Base-by-base conservation (phyloP, 2,113 vertebrate genomes). In the Camelus bactrianus region DNA sequence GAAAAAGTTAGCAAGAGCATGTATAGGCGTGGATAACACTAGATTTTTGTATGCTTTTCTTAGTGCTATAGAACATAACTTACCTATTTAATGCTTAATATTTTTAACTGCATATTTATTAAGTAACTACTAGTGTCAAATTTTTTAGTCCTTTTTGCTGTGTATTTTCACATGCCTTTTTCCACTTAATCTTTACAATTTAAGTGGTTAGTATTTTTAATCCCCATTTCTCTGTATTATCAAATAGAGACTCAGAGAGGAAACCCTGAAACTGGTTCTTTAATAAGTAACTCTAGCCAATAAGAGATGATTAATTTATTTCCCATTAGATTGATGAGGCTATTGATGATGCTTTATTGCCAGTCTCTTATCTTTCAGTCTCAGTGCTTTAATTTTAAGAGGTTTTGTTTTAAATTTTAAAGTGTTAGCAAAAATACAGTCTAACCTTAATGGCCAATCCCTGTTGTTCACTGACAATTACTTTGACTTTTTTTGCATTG, bases 121-220 rank as follows among this genome's bases (percentile, higher is more conserved):
- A 38, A 85, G 16, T 62, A 92, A 83, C 22, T 80, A 60, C 7
- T 76, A 38, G 10, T 52, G 19, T n/a, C 26, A 62, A 26, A 32
- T 4, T 16, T 82, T 56, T 76, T 30, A 76, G 20, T 69, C 3
- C 2, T 17, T 92, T 83, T 58, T 72, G 8, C 22, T 81, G 7
- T n/a, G 3, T 93, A 79, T 76, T 87, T 91, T 94, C 73, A 81
- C 0, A 81, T 89, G 1, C 17, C n/a, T 81, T 82, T 2, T 72
- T 58, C n/a, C 19, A 54, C 30, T 90, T 97, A 11, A 32, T 89
- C 5, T 86, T 97, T 60, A 89, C 2, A 76, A 72, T 30, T 54
- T 12, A 87, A 60, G 2, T 76, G 46, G 16, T 24, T 75, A 38
- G 42, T 79, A 91, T 80, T 81, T 88, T 92, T 28, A 80, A 64